A percentile compares a stretch with the other conserved stretches of the same genome.
Conservation (phyloP, 2,797 vertebrate genomes). For the Acridotheres tristis region DNA sequence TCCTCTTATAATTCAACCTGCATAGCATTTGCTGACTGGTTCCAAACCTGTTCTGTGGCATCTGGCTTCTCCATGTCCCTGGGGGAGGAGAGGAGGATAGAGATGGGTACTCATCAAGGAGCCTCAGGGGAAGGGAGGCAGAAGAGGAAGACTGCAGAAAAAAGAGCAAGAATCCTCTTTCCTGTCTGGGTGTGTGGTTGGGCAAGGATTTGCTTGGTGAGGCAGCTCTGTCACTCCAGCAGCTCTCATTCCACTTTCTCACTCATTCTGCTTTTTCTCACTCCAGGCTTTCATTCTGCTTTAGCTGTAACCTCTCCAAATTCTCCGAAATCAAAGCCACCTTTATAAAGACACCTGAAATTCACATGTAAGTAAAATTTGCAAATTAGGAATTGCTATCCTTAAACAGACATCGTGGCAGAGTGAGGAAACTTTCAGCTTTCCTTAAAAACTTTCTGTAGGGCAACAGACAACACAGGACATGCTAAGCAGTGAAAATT, state of each 20-base stretch:
- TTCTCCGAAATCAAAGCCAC: background rate
- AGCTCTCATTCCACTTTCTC: background rate
- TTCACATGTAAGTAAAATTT: background rate
- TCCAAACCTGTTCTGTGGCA: constrained; percentile 23
- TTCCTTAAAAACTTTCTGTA: background rate
- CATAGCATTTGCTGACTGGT: background rate
- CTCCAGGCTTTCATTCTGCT: background rate
- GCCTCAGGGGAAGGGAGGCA: background rate
- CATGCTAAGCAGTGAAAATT: background rate
- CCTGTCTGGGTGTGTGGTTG: background rate
- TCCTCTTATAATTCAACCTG: background rate
- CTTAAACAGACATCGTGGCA: background rate
- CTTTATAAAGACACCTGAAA: background rate
- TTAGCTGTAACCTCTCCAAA: background rate
- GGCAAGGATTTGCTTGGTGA: background rate
- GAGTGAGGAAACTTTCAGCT: background rate
- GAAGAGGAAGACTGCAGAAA: background rate
- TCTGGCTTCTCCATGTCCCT: background rate
- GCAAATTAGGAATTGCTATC: background rate
- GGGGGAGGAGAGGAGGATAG: background rate
- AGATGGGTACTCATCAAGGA: background rate
- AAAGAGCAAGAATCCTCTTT: background rate
- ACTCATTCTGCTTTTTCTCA: too few relatives aligned
- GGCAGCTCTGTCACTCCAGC: background rate
- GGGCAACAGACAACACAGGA: background rate